A percentile compares a stretch with the other conserved stretches of the same genome.
These are phyloP conservation scores for Lasiurus cinereus DNA, from an alignment of 2,113 vertebrate genomes.

Conservation along the genomic window DNA sequence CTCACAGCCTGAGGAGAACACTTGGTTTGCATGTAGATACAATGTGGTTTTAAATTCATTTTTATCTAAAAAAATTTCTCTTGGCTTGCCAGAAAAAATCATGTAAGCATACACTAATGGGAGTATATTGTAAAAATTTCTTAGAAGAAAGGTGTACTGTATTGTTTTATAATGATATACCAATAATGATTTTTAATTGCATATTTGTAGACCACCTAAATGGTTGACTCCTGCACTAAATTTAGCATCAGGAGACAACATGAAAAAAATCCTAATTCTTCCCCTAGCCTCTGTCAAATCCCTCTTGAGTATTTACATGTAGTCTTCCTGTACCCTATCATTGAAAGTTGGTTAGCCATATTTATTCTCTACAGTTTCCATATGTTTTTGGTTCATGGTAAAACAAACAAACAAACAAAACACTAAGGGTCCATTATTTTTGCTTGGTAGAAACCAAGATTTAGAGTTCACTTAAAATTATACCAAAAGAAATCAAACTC, in stretches of 20 bases:
- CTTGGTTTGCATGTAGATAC: not conserved
- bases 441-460: not conserved
- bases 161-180: conserved; percentile 25
- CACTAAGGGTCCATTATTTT: not conserved
- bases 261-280: conserved; percentile 45
- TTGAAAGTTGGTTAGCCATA: not conserved
- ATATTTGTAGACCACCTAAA: conserved; percentile 1
- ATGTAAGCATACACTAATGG: not conserved
- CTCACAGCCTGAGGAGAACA: not conserved
- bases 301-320: not conserved
- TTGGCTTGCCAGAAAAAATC: not conserved
- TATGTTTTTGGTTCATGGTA: not conserved
- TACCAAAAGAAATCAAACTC: not conserved
- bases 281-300: not conserved
- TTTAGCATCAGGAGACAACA: not conserved
- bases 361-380: not conserved
- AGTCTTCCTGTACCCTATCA: not conserved
- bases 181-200: not conserved
- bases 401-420: too few species aligned
- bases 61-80: conserved; percentile 22
- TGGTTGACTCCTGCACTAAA: not conserved
- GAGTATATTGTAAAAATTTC: not conserved
- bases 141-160: not conserved
- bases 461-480: conserved; percentile 27
- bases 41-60: not conserved